Base-by-base conservation (phyloP, 2,797 vertebrate species). In the Meriones psammophilus region DNA sequence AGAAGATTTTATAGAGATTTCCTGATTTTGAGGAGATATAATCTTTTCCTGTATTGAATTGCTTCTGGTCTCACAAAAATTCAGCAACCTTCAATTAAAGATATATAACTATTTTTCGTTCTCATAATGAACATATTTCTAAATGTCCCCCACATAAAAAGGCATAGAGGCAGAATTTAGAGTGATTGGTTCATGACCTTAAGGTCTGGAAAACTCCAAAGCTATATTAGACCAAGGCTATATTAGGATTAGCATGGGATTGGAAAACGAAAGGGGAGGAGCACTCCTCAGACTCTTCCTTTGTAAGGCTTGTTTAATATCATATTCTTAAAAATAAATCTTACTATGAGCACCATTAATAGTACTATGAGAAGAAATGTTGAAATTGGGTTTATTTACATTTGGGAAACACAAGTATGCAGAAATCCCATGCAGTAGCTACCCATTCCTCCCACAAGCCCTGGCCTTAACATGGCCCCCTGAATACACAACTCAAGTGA, bases 301-400 rank as follows among this genome's bases (percentile, higher is more conserved):
- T 33, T 50, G 13, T 42, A 76, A 87, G 22, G n/a, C 54, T 46
- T 68, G 42, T 20, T 87, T 1, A 36, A 62, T 81, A 92, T 18
- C 10, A 60, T 58, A 54, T 79, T 88, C 91, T 90, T 85, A 54
- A 95, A 91, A 64, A 30, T 24, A 81, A 92, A 66, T 30, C n/a
- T 81, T 42, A 81, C 12, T 73, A 33, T 68, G 62, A 62, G 46
- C 33, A 88, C 62, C 85, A 77, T 85, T 46, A 88, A 39, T 64
- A 93, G 3, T 73, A 7, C 50, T 64, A 69, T n/a, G 84, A 30
- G 54, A 89, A 89, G 10, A 68, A 83, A 26, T 30, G 36, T 93
- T 92, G 26, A 93, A 62, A 74, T 14, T 83, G 20, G 85, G 80
- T 91, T 81, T 81, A 88, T 6, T 22, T 74, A 56, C 58, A 46